phyloP scores from a whole-genome alignment of 2,888 invertebrate genomes.

The Sabatieria punctata region DNA sequence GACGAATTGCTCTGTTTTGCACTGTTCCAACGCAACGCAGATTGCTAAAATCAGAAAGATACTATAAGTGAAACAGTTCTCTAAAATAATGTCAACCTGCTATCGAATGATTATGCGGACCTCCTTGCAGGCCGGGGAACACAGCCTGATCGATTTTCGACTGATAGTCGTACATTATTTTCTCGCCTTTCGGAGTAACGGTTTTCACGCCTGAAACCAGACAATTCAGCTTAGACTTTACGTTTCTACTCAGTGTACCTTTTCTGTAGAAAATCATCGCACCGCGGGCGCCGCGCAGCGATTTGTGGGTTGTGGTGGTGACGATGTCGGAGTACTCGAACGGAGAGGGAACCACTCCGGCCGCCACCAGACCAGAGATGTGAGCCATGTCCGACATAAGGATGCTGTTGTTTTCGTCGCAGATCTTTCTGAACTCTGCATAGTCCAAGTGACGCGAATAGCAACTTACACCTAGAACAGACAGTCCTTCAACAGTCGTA shows the following conservation, averaged over 20 bases:
- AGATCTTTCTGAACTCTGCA: slow-evolving; percentile 56
- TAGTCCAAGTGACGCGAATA: slow-evolving; percentile 85
- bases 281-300: slow-evolving; percentile 57
- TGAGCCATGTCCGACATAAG: slow-evolving; percentile 92
- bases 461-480: slow-evolving; percentile 53
- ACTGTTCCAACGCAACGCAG: slow-evolving; percentile 82
- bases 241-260: too few species aligned
- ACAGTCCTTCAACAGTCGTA: too few species aligned
- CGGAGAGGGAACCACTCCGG: slow-evolving; percentile 74
- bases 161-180: slow-evolving; percentile 71
- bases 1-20: slow-evolving; percentile 57
- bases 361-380: slow-evolving; percentile 77
- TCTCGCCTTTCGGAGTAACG: slow-evolving; percentile 55
- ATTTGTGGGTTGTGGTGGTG: slow-evolving; percentile 85
- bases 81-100: slow-evolving; percentile 42
- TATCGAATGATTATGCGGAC: slow-evolving; percentile 92
- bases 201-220: slow-evolving; percentile 57
- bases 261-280: slow-evolving; percentile 73
- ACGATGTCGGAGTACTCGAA: slow-evolving; percentile 75
- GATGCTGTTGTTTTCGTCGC: slow-evolving; percentile 59
- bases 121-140: slow-evolving; percentile 87
- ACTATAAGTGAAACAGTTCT: slow-evolving; percentile 3
- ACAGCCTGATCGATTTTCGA: slow-evolving; percentile 69
- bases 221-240: too few species aligned
- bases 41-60: slow-evolving; percentile 37